Evolutionary conservation across 2,888 invertebrate genomes (phyloP).

Genomic region (Chaetogeoica ovagalla): DNA sequence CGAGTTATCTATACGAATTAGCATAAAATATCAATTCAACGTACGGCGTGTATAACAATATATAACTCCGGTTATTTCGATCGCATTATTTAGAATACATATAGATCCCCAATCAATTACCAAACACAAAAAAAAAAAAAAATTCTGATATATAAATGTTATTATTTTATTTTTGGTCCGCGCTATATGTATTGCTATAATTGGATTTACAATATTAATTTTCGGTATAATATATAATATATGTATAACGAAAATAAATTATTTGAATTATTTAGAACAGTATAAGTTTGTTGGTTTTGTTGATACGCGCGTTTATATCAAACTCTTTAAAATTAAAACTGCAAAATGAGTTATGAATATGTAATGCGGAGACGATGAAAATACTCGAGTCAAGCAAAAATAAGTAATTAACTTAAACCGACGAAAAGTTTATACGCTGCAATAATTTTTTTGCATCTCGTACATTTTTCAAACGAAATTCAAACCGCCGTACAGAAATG

Average conservation of each 20-base stretch:
- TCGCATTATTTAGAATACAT: background rate
- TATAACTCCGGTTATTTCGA: no score
- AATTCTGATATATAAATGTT: background rate
- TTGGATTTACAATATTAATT: no score
- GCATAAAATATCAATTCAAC: conserved; percentile 19
- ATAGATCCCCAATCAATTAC: background rate
- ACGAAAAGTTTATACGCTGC: conserved; percentile 23
- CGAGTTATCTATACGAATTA: conserved; percentile 17
- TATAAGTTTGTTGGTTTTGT: conserved; percentile 5
- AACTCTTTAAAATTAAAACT: conserved; percentile 35
- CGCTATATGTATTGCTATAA: no score
- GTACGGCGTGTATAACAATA: no score
- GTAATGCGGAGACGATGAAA: conserved; percentile 5
- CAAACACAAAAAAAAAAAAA: background rate
- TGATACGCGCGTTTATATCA: background rate
- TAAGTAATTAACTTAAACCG: conserved; percentile 28
- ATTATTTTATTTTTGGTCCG: background rate
- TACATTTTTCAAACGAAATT: conserved; percentile 35
- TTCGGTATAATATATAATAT: no score
- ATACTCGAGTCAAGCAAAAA: conserved; percentile 34
- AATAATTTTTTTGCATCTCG: conserved; percentile 15
- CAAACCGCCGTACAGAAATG: background rate
- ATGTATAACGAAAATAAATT: conserved; percentile 11
- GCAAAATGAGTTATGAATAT: conserved; percentile 27
- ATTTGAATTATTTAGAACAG: conserved; percentile 1